Percentiles rank a stretch among this genome's conserved stretches.
Evolutionary conservation across 2,797 vertebrate species (phyloP).

Genomic region (Sebastes nivosus): DNA sequence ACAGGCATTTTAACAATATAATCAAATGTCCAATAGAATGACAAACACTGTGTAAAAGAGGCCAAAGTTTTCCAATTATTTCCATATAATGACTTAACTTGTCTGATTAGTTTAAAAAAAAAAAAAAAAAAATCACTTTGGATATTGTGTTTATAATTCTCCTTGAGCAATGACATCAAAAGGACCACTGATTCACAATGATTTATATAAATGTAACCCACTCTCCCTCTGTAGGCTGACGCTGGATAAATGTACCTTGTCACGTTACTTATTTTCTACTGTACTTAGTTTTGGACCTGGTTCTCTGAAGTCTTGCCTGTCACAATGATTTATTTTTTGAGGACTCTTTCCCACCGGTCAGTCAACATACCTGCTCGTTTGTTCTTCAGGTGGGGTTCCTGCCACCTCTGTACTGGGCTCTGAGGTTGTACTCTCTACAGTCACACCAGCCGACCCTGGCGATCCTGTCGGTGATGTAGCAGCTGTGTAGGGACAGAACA

Average conservation of each 20-base stretch:
- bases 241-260: no score
- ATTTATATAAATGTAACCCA: neutral
- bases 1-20: neutral
- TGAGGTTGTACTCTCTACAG: slow-evolving; percentile 75
- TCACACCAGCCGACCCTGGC: slow-evolving; percentile 69
- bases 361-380: slow-evolving; percentile 80
- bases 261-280: no score
- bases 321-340: neutral
- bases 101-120: neutral
- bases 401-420: slow-evolving; percentile 78
- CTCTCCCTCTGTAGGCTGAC: no score
- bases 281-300: no score
- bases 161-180: neutral
- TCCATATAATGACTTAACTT: neutral
- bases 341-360: no score
- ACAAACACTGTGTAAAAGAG: neutral
- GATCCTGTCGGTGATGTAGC: slow-evolving; percentile 80
- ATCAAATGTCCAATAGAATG: neutral
- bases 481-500: slow-evolving; percentile 67
- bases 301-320: no score
- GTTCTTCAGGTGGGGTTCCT: slow-evolving; percentile 81
- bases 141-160: neutral
- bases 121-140: neutral
- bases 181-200: neutral
- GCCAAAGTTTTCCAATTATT: neutral